Evolutionary conservation across 2,888 invertebrate genomes (phyloP), one percentile per base, ranked within the genome.

Genomic region (Limnephilus lunatus): DNA sequence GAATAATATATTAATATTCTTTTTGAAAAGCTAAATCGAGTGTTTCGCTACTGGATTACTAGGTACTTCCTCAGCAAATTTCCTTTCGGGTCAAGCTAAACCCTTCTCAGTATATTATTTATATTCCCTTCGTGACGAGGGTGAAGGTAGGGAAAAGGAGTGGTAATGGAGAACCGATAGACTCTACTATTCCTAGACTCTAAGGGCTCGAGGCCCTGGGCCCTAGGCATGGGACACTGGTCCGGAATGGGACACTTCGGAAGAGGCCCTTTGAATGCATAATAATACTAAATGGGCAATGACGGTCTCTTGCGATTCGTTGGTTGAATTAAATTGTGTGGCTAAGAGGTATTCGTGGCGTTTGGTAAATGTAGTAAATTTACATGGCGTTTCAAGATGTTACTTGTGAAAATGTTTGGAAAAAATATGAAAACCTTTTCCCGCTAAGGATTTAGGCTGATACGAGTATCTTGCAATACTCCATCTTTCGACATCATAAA

Each of bases 81-180:
- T 88, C 88, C 88, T 32, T 35, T 25, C 32, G 32, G 88, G 68
- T 88, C 88, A 68, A 88, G 68, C 32, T 88, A 68, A 88, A 88
- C 68, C 32, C 68, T 68, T 68, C 31, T 68, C 25, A 31, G 31
- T 68, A n/a, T 25, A 91, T 90, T 90, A 90, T 90, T 92, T 92
- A 92, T 90, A 90, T 44, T 35, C 4, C 19, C 30, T n/a, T 39
- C 44, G n/a, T 92, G 92, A 92, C 86, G 86, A 90, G 92, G 92
- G 92, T 53, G 92, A 92, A 90, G 86, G 80, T 53, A 32, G 44
- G 90, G 32, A 25, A 85, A 89, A 90, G 85, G 91, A 81, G n/a
- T 81, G 80, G 85, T 92, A 92, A 92, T 85, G 85, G 81, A 92
- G 92, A 92, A 89, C 83, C 48, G 68, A 90, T 90, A 53, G 85